Percentiles rank a stretch among this genome's conserved stretches.
Evolutionary conservation across 2,113 vertebrate species (phyloP).

Genomic region (Synchiropus splendidus): DNA sequence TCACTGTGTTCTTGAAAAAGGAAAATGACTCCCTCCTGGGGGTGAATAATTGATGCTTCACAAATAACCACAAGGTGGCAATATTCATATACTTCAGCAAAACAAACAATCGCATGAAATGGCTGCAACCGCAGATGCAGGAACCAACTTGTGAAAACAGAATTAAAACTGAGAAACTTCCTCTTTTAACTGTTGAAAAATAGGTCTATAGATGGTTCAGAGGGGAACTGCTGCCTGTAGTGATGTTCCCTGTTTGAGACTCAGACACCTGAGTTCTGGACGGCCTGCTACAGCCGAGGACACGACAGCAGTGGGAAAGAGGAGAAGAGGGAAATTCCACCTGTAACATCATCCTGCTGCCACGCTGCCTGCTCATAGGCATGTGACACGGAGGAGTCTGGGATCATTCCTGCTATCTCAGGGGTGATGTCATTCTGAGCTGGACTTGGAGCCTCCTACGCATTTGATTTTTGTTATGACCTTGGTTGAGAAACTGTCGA

Average conservation of each 20-base stretch:
- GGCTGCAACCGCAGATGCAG: slow-evolving; percentile 35
- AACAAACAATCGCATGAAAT: slow-evolving; percentile 25
- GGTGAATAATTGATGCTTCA: slow-evolving; percentile 6
- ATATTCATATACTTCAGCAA: slow-evolving; percentile 50
- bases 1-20: too few species aligned
- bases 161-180: slow-evolving; percentile 54
- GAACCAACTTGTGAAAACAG: slow-evolving; percentile 42
- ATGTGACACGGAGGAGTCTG: slow-evolving; percentile 40
- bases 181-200: slow-evolving; percentile 17
- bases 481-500: too few species aligned
- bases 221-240: slow-evolving; percentile 37
- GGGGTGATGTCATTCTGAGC: slow-evolving; percentile 23
- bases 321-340: slow-evolving; percentile 62
- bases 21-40: too few species aligned
- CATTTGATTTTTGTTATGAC: too few species aligned
- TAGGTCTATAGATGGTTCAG: slow-evolving; percentile 11
- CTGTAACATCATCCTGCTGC: slow-evolving; percentile 45
- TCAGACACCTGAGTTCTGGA: slow-evolving; percentile 35
- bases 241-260: slow-evolving; percentile 46
- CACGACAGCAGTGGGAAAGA: slow-evolving; percentile 47
- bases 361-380: slow-evolving; percentile 26
- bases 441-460: too few species aligned
- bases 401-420: too few species aligned
- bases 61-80: slow-evolving; percentile 66
- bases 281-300: slow-evolving; percentile 11